Evolutionary conservation across 2,888 invertebrate genomes (phyloP), one percentile per base, ranked within the genome.

Genomic region (Tenthredo notha): DNA sequence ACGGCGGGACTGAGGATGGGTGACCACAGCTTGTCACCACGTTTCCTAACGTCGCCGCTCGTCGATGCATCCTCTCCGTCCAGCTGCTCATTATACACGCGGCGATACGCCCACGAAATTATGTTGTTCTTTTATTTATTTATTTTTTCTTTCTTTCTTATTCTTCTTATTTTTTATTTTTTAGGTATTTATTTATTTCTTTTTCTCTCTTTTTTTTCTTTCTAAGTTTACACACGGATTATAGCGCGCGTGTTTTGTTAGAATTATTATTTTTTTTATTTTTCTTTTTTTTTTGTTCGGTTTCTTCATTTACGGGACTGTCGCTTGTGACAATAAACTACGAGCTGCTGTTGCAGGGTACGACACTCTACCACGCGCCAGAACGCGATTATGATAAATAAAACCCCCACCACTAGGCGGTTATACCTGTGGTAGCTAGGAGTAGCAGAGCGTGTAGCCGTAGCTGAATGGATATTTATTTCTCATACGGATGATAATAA

Each of bases 21-120:
- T 98, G 98, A 87, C 98, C 98, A 93, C 98, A 98, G 91, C 98
- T 98, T 90, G 98, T 98, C 91, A 98, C 98, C 92, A 98, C 98
- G 94, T 97, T 98, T 93, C 98, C 97, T 91, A 98, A 95, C 92
- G 97, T 98, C 94, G 98, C 98, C 91, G 98, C 98, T 94, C 98
- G 96, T 92, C 98, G 95, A 94, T 98, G 98, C 96, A 98, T 97
- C 94, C 98, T 97, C 94, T 97, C 97, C 91, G 98, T 97, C 98
- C 98, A 98, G 94, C 97, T 97, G 95, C 97, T 97, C 98, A 98
- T 98, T 93, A 88, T 89, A 88, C 78, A 77, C 47, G 83, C 83
- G 83, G 58, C n/a, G 65, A 2, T 83, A 83, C 83, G 47, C 67
- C 83, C 67, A 83, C 83, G 83, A n/a, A 67, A 80, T 21, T 33